These are phyloP conservation scores for Malachius bipustulatus DNA, from an alignment of 2,888 invertebrate species.

Conservation along the genomic window DNA sequence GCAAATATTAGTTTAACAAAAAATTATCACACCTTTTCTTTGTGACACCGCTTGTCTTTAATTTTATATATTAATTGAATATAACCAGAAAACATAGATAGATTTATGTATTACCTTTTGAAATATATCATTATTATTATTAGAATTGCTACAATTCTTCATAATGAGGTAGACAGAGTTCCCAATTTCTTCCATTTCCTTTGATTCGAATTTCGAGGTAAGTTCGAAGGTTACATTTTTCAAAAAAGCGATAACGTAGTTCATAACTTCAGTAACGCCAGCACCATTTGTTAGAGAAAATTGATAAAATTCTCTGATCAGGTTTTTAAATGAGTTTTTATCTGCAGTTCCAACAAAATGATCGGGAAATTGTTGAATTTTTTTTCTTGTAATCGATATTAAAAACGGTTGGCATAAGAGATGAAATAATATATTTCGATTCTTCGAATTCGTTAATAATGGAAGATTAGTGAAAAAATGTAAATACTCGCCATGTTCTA, in stretches of 20 bases:
- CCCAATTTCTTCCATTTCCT: too few species aligned
- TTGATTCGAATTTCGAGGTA: too few species aligned
- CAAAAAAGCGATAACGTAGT: slow-evolving; percentile 20
- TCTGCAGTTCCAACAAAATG: slow-evolving; percentile 21
- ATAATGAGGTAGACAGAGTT: too few species aligned
- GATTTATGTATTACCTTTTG: too few species aligned
- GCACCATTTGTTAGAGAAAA: slow-evolving; percentile 19
- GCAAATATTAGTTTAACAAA: too few species aligned
- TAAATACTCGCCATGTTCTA: slow-evolving; percentile 13
- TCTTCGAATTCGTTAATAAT: slow-evolving; percentile 21
- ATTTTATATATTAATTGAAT: too few species aligned
- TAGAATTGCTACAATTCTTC: too few species aligned
- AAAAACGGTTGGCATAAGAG: slow-evolving; percentile 23
- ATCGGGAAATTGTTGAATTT: slow-evolving; percentile 19
- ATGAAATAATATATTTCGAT: slow-evolving; percentile 25
- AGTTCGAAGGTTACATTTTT: too few species aligned
- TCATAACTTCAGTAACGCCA: slow-evolving; percentile 17
- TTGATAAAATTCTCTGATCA: slow-evolving; percentile 20
- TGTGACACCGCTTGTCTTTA: too few species aligned
- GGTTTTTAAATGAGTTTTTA: slow-evolving; percentile 18
- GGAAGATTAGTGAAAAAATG: slow-evolving; percentile 21
- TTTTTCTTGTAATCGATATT: slow-evolving; percentile 17
- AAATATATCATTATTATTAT: too few species aligned
- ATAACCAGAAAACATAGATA: too few species aligned
- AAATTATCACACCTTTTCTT: too few species aligned